Base-by-base conservation (phyloP, 1,140 invertebrate species). In the Panonychus citri region DNA sequence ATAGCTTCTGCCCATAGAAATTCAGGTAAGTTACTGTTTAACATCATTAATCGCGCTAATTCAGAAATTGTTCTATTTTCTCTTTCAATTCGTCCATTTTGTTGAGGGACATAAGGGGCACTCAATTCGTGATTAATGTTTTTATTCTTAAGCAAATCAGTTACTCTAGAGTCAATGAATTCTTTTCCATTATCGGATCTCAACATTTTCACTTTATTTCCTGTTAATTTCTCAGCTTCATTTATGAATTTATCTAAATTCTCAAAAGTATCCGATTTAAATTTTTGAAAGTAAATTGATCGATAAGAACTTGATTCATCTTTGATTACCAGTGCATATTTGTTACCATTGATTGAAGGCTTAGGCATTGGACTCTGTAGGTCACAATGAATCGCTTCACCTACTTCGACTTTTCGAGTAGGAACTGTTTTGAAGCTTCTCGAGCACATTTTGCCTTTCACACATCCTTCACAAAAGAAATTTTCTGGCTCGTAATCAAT, bases 1-100 rank as follows among this genome's bases (percentile, higher is more conserved):
- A 56, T 34, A 5, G 25, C 43, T 57, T 61, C 59, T 4, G 51
- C 58, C 58, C 54, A 61, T 19, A 60, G 48, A 12, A 19, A 46
- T 28, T 39, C 46, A 12, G 58, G 40, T 26, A 60, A 51, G 12
- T 37, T 26, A 17, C 13, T 50, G 17, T 19, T 21, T 25, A 48
- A 37, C 17, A 60, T 21, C 59, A 60, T 60, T 1, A 59, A 26
- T 42, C 59, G 51, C 21, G 54, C 50, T 3, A 15, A 39, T 53
- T 60, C 59, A 15, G 60, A 27, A 10, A 57, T 30, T 8, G 55
- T 57, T 26, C 27, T 13, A 34, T 28, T 57, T 12, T 56, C 15
- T 54, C 55, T 24, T 53, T 57, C 55, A 12, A 26, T 26, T 10
- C 7, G 5, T 13, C 55, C 55, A 57, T 57, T 57, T 39, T 27